Base-by-base conservation (phyloP, 1,140 invertebrate genomes). In the Hyphantria cunea region DNA sequence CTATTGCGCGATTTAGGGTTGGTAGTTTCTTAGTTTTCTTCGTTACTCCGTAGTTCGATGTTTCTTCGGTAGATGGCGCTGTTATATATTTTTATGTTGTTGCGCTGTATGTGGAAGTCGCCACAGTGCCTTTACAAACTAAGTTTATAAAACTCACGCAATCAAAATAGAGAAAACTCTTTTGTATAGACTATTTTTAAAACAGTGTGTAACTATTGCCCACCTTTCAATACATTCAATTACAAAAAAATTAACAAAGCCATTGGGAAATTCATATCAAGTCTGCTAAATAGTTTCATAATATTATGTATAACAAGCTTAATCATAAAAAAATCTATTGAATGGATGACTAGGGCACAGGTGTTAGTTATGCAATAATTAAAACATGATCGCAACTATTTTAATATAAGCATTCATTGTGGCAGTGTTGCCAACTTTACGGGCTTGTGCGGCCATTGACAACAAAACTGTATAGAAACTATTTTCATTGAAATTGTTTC, bases 401-500 rank as follows among this genome's bases (percentile, higher is more conserved):
- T 73, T 80, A 83, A 83, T 83, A 83, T 77, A 67, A 67, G 67
- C 66, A 59, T 41, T 54, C 65, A 73, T 73, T 70, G 74, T 70
- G 47, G 13, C 45, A 42, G 31, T 42, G 39, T 15, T 32, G 31
- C 53, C 41, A 56, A 51, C 39, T 56, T 49, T 12, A 51, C 37
- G 37, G 17, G 12, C 42, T 37, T 9, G 31, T 32, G 17, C 64
- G 37, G 64, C 62, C 45, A 55, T 71, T 68, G 70, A 72, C 68
- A 66, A 59, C 63, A 53, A 51, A 66, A 66, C 64, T 68, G 58
- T 47, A 51, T 49, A 39, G 11, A 11, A 80, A 80, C 67, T 80
- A 78, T 76, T 71, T 65, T 76, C 72, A 83, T 81, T 78, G 68
- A 76, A 83, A 80, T 78, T 72, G 78, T 78, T 81, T 70, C 53